phyloP scores from a whole-genome alignment of 2,888 invertebrate genomes.

The Spodoptera littoralis region DNA sequence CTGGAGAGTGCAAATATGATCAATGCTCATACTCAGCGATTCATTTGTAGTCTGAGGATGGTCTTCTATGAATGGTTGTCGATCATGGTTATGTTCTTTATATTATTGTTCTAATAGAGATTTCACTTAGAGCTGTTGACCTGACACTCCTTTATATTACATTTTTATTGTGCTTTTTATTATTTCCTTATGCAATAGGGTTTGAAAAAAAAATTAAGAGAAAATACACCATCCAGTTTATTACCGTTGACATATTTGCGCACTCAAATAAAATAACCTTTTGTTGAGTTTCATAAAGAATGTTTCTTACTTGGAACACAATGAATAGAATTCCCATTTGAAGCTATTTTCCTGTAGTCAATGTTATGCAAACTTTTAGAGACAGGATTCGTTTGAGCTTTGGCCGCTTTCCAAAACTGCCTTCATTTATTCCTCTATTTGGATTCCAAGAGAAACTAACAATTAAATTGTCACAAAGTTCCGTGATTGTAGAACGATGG shows the following conservation, averaged over 20 bases:
- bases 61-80: too few relatives aligned
- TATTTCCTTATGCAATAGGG: too few relatives aligned
- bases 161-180: too few relatives aligned
- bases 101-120: too few relatives aligned
- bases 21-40: too few relatives aligned
- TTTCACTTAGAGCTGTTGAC: too few relatives aligned
- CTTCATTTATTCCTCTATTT: slow-evolving; percentile 28
- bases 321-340: slow-evolving; percentile 37
- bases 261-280: slow-evolving; percentile 21
- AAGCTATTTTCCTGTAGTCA: slow-evolving; percentile 41
- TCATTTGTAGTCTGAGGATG: too few relatives aligned
- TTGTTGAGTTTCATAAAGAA: slow-evolving; percentile 36
- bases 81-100: too few relatives aligned
- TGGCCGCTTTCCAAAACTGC: slow-evolving; percentile 36
- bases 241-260: slow-evolving; percentile 1
- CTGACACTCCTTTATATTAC: too few relatives aligned
- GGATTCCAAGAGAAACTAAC: slow-evolving; percentile 20
- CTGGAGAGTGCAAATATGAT: too few relatives aligned
- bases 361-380: slow-evolving; percentile 48
- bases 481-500: slow-evolving; percentile 8
- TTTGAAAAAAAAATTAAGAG: too few relatives aligned
- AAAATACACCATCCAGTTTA: neutral
- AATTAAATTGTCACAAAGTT: slow-evolving; percentile 38
- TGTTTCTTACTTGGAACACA: slow-evolving; percentile 27
- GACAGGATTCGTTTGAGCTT: slow-evolving; percentile 46